A percentile compares a stretch with the other conserved stretches of the same genome.
Conservation (phyloP, 2,797 vertebrate genomes). For the Chromis chromis region DNA sequence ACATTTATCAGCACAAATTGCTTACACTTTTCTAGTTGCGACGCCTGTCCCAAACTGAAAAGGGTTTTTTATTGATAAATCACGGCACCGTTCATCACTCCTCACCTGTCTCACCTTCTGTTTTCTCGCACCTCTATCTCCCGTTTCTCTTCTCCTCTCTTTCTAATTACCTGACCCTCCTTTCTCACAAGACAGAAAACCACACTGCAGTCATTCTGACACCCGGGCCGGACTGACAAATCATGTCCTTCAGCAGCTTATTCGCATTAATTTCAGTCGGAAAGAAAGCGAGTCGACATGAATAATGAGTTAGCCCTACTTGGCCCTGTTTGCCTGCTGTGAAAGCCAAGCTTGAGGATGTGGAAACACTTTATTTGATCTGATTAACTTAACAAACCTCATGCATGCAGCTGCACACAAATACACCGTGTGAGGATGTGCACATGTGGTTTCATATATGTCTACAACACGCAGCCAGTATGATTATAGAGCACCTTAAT, state of each 20-base stretch:
- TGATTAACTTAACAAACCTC: conserved; percentile 38
- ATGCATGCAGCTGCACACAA: not conserved
- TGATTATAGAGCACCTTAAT: not conserved
- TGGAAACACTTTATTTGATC: conserved; percentile 42
- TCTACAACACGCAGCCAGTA: too few species aligned
- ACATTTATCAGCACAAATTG: conserved; percentile 42
- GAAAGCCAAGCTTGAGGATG: conserved; percentile 39
- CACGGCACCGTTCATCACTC: conserved; percentile 20
- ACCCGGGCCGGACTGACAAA: conserved; percentile 19
- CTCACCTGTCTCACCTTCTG: conserved; percentile 25
- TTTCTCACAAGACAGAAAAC: conserved; percentile 24
- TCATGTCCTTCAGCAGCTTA: conserved; percentile 34
- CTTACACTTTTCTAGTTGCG: not conserved
- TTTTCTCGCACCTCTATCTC: not conserved
- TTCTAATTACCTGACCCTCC: conserved; percentile 34
- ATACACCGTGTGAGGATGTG: conserved; percentile 14
- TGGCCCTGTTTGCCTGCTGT: conserved; percentile 26
- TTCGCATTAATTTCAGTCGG: conserved; percentile 42
- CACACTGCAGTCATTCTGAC: conserved; percentile 42
- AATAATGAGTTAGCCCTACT: conserved; percentile 53
- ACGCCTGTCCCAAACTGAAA: conserved; percentile 26
- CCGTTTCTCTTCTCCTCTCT: conserved; percentile 8
- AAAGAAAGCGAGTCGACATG: conserved; percentile 26
- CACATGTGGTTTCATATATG: not conserved
- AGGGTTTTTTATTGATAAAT: conserved; percentile 26